Base-by-base conservation (phyloP, 2,797 vertebrate species). In the Takifugu ocellatus region DNA sequence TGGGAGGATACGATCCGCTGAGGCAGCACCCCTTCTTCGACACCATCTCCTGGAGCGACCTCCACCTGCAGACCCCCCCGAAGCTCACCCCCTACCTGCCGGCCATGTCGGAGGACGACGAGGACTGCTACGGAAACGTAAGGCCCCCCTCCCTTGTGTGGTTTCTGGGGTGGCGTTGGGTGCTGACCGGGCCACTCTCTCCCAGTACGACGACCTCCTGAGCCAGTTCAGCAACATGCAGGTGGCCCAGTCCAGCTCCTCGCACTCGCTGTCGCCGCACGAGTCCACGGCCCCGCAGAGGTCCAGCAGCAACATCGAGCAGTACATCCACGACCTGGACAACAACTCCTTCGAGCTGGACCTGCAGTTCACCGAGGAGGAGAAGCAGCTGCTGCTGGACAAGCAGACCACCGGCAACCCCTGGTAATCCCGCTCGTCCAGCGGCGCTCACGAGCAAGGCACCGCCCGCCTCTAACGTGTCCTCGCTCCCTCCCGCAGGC, bases 181-280 rank as follows among this genome's bases (percentile, higher is more conserved):
- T 14, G 36, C 36, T 39, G 36, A 39, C 36, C 78, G 1, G 58
- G 17, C 5, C 62, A 15, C 56, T 54, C 50, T 4, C 43, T 49
- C 27, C 21, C 67, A 99, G 97, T 99, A 99, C 1, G 97, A 99
- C 81, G 98, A 98, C 84, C 97, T 99, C 74, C 91, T 99, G 86
- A 99, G 97, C 88, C 96, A 98, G 83, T 99, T 99, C 83, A 98
- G 96, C 88, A 95, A 94, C 83, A 96, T 99, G 96, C 96, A 98
- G 86, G 94, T 99, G 84, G 94, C 93, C 43, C 92, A 93, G n/a
- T 94, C 95, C 2, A 93, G 92, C 66, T 94, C 95, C 14, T 92
- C 93, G 26, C 94, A 94, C 80, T 94, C 93, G 45, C 81, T 94
- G 66, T 90, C 93, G 3, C 79, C 90, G 5, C 82, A 89, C 6